Conservation (phyloP, 2,113 vertebrate species). For the Nothoprocta perdicaria region DNA sequence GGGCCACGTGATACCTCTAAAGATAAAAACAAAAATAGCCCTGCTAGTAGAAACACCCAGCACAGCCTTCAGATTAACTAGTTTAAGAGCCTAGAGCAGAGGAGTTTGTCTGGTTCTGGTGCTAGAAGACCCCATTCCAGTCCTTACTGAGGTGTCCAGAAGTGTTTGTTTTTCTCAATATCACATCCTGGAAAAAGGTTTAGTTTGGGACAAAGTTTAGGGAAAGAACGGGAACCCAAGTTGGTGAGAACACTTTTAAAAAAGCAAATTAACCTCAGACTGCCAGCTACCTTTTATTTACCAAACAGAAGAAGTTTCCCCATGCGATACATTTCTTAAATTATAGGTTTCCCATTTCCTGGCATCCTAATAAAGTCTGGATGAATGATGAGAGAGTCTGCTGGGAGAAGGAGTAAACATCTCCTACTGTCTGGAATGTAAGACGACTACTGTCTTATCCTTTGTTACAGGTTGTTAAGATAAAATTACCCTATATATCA, state of each 20-base stretch:
- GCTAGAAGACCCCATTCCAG: neutral
- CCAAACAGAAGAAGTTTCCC: constrained; percentile 43
- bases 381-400: constrained; percentile 74
- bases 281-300: constrained; percentile 46
- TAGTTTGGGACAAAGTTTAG: neutral
- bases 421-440: constrained; percentile 78
- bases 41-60: neutral
- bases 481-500: constrained; percentile 78
- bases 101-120: neutral
- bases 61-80: neutral
- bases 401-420: constrained; percentile 75
- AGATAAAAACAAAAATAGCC: neutral
- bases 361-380: constrained; percentile 69
- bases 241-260: neutral
- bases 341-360: constrained; percentile 65
- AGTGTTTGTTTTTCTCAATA: neutral
- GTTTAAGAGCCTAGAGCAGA: neutral
- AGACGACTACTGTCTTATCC: constrained; percentile 74
- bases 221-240: neutral
- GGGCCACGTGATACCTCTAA: neutral
- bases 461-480: constrained; percentile 79
- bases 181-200: neutral
- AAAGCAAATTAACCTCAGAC: constrained; percentile 14
- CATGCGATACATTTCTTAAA: constrained; percentile 62
- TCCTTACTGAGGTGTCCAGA: neutral